These are phyloP conservation scores for Drosophila orena DNA, from an alignment of 1,140 invertebrate genomes.

Conservation along the genomic window DNA sequence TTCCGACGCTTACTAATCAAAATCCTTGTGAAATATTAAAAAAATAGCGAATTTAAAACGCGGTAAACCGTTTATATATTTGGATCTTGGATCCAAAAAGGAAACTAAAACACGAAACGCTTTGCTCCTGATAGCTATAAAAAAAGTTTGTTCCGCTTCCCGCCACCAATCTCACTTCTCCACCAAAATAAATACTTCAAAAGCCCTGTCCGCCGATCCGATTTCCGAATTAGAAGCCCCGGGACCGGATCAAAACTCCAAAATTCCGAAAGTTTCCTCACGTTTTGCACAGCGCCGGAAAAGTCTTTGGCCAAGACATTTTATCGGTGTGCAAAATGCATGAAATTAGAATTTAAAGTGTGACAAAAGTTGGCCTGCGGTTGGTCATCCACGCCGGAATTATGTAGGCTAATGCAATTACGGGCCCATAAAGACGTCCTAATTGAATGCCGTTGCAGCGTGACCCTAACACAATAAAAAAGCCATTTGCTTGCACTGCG, in stretches of 20 bases:
- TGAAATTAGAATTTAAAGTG: slow-evolving; percentile 82
- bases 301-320: slow-evolving; percentile 47
- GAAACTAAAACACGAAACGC: slow-evolving; percentile 19
- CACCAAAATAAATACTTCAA: slow-evolving; percentile 59
- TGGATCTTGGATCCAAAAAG: slow-evolving; percentile 12
- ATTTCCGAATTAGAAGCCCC: slow-evolving; percentile 8
- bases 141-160: slow-evolving; percentile 32
- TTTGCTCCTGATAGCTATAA: slow-evolving; percentile 13
- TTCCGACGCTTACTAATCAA: neutral
- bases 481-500: slow-evolving; percentile 62
- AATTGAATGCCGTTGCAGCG: slow-evolving; percentile 69
- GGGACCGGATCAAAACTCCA: slow-evolving; percentile 4
- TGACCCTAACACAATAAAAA: slow-evolving; percentile 69
- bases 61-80: neutral
- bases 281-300: slow-evolving; percentile 54
- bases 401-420: slow-evolving; percentile 58
- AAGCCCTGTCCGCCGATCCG: slow-evolving; percentile 40
- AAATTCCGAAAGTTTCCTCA: slow-evolving; percentile 64
- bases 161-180: neutral
- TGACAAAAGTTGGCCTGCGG: slow-evolving; percentile 55
- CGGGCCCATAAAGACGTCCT: slow-evolving; percentile 62
- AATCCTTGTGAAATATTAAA: neutral
- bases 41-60: slow-evolving; percentile 15
- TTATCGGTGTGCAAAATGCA: slow-evolving; percentile 82
- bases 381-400: slow-evolving; percentile 28